Conservation (phyloP, 2,888 invertebrate genomes). For the Pandemis heparana region DNA sequence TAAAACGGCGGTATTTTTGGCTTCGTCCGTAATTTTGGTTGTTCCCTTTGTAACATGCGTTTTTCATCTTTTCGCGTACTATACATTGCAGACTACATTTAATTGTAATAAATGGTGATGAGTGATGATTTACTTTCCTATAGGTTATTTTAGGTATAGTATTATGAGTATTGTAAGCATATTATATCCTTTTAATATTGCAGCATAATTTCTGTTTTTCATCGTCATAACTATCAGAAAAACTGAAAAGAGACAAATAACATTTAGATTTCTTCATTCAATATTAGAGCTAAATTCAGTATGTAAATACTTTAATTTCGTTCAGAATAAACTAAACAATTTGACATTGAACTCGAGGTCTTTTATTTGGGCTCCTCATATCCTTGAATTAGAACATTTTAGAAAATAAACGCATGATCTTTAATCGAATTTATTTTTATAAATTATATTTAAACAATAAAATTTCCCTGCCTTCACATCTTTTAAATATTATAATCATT, state of each 20-base stretch:
- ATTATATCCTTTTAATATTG: not conserved
- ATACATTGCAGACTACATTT: not conserved
- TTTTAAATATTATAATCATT: constrained; percentile 58
- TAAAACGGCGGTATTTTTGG: too few relatives aligned
- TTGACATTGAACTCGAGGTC: constrained; percentile 5
- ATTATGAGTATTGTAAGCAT: not conserved
- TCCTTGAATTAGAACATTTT: not conserved
- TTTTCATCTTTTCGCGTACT: not conserved
- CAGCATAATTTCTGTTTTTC: not conserved
- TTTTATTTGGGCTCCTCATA: not conserved
- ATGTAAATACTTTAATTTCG: constrained; percentile 1
- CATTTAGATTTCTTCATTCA: not conserved
- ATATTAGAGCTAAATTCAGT: not conserved
- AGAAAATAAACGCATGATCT: constrained; percentile 41
- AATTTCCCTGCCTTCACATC: constrained; percentile 65
- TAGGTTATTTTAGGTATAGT: not conserved
- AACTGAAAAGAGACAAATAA: not conserved
- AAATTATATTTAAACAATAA: constrained; percentile 70
- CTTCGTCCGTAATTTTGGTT: too few relatives aligned
- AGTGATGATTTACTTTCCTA: not conserved
- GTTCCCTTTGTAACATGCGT: too few relatives aligned
- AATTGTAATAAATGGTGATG: not conserved
- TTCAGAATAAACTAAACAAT: constrained; percentile 13
- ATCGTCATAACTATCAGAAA: not conserved
- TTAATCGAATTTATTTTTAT: constrained; percentile 68